Percentiles rank a stretch among this genome's conserved stretches.
These are phyloP conservation scores for Clamator glandarius DNA, from an alignment of 2,797 vertebrate genomes.

Conservation along the genomic window DNA sequence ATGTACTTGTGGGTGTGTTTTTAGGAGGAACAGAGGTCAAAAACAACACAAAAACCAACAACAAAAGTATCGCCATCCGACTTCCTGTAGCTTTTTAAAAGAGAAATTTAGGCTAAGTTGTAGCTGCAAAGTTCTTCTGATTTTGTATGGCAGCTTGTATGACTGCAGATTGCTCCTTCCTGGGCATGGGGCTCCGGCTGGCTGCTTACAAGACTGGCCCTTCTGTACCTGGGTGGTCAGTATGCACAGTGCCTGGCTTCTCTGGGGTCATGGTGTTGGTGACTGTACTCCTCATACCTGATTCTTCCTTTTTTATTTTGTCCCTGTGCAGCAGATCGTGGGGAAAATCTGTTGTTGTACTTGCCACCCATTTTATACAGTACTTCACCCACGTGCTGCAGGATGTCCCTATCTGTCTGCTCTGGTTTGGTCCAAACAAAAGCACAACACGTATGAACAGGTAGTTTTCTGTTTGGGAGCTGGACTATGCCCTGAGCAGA, in stretches of 20 bases:
- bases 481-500: background rate
- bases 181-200: background rate
- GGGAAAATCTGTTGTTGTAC: background rate
- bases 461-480: background rate
- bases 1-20: background rate
- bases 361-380: accelerated
- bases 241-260: background rate
- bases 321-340: background rate
- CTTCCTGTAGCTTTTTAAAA: background rate
- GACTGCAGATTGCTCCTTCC: background rate
- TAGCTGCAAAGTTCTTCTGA: background rate
- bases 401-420: background rate
- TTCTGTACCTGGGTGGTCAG: background rate
- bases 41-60: background rate
- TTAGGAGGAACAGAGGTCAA: background rate
- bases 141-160: background rate
- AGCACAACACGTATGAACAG: background rate
- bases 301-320: background rate
- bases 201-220: background rate
- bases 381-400: background rate
- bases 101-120: background rate
- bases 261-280: accelerated
- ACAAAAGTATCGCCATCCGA: background rate
- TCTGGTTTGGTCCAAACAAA: background rate
- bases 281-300: background rate